Base-by-base conservation (phyloP, 2,888 invertebrate genomes). In the Torymus aiolomorphi region DNA sequence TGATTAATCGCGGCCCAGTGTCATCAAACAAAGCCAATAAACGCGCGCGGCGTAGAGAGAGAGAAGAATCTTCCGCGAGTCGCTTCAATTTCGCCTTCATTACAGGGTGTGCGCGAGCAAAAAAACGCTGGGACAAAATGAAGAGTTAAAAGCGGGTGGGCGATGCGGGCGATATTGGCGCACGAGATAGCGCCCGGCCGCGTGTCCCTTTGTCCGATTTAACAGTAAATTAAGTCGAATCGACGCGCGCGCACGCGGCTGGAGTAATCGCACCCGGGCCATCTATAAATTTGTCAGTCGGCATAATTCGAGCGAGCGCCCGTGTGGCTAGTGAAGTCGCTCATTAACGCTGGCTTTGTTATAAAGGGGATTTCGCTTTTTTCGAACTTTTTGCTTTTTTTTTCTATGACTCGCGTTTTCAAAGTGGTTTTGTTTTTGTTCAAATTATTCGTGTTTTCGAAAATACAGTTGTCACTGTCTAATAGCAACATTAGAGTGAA, bases 201-300 rank as follows among this genome's bases (percentile, higher is more conserved):
- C 18, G 31, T n/a, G 56, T 70, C 78, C 78, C 76, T 81, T 81
- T 78, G 78, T 81, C 56, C 72, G 75, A 81, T 81, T 81, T 78
- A 78, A 78, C 78, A 57, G 78, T 72, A 78, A 78, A 81, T 81
- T 81, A 78, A 81, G 76, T 75, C 76, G 73, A 69, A 49, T 80
- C 63, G 66, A 54, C 24, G 61, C 31, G 31, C 31, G n/a, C 14
- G 72, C 57, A 61, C 31, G 13, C 24, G 31, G 73, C 31, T 59
- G 49, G 85, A 85, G 86, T 86, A 86, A 86, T 87, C 86, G 86
- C 80, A 81, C 16, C 70, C 16, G 66, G 24, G 5, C 13, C 65
- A 52, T 77, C 66, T 77, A 80, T 77, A 76, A 80, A 76, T 76
- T 78, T 74, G 73, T 52, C 76, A 69, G 67, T 69, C 61, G 76